Evolutionary conservation across 2,888 invertebrate species (phyloP), one percentile per base, ranked within the genome.

Genomic region (Meliscaeva auricollis): DNA sequence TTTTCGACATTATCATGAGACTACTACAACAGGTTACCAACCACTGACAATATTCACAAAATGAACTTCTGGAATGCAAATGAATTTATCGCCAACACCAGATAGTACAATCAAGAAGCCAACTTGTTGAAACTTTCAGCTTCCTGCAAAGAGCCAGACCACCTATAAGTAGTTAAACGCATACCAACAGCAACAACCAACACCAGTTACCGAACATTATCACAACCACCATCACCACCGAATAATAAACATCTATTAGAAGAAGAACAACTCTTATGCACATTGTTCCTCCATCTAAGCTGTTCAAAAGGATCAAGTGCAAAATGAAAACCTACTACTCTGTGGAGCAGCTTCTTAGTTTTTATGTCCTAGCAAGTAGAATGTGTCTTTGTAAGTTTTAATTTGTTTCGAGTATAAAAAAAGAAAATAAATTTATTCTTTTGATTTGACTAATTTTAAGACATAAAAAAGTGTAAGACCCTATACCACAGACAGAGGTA

Each of bases 231-330:
- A 54, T 30, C 75, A 84, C 56, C 74, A 50, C 75, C 68, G 32
- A 81, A 73, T 41, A 85, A 81, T 81, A 50, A 69, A 35, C 70
- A 85, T 73, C 48, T 48, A 77, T 73, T 85, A 85, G 85, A 38
- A 35, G 35, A 6, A 38, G 38, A 85, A 62, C 62, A 81, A 85
- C 85, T 85, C 85, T 81, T 85, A 85, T 85, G 85, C 85, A 81
- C 85, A 81, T 85, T 85, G 85, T 81, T 69, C 69, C 76, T 72
- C 44, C 48, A 15, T 72, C 72, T 50, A 80, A 80, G 68, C 76
- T 85, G 73, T 81, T 81, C 62, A 80, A 81, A 69, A 85, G 77
- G 76, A 85, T 85, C 62, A 85, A 85, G 76, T 85, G 85, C 81
- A 85, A 85, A 81, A 85, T 85, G 85, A 85, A 85, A 81, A 85